phyloP scores from a whole-genome alignment of 2,797 vertebrate genomes.

The Danionella dracula region DNA sequence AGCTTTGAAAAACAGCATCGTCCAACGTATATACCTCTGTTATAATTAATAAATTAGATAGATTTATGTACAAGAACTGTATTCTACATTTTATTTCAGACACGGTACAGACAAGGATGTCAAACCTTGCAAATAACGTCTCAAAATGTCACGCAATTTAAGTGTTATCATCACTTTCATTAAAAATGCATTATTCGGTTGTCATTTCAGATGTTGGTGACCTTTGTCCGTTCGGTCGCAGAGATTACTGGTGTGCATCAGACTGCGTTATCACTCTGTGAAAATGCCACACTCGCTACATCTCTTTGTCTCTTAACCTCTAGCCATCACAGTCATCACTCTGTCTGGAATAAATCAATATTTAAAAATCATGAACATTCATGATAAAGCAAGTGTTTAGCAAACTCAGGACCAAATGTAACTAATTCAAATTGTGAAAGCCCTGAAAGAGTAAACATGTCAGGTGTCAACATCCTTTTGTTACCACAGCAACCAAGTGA shows the following conservation, averaged over 20 bases:
- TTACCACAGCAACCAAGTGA: too few species aligned
- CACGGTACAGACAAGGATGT: constrained; percentile 29
- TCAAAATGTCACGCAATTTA: constrained; percentile 66
- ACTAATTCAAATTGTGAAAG: too few species aligned
- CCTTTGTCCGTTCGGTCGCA: constrained; percentile 61
- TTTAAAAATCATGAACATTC: neutral
- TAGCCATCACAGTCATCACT: constrained; percentile 31
- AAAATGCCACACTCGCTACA: constrained; percentile 67
- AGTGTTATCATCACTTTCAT: constrained; percentile 60
- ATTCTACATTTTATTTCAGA: neutral
- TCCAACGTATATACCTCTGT: too few species aligned
- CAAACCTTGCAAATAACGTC: constrained; percentile 39
- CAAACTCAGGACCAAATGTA: neutral
- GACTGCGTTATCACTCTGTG: constrained; percentile 64
- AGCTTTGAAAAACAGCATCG: too few species aligned
- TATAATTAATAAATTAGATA: too few species aligned
- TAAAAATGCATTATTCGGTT: constrained; percentile 65
- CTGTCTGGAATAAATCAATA: neutral
- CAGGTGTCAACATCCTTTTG: too few species aligned
- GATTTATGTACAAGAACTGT: neutral
- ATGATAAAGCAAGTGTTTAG: neutral
- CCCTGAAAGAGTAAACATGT: too few species aligned
- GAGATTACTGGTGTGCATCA: constrained; percentile 49
- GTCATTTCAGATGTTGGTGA: constrained; percentile 61
- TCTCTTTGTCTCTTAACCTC: constrained; percentile 36